Percentiles rank a stretch among this genome's conserved stretches.
These are phyloP conservation scores for Dyspetes luteomarginatus DNA, from an alignment of 2,888 invertebrate genomes.

Conservation along the genomic window DNA sequence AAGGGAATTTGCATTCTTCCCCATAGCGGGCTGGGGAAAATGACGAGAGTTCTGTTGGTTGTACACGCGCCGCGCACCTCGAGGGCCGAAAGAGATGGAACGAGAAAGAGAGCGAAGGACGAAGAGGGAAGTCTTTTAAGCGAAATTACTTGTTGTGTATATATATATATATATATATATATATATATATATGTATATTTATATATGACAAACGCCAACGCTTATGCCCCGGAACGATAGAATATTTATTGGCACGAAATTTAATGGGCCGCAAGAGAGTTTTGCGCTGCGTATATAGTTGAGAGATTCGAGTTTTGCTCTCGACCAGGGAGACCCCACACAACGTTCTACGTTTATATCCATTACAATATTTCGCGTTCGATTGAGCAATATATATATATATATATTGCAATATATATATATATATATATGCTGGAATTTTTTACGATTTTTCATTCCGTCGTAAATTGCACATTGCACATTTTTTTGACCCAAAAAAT, in stretches of 20 bases:
- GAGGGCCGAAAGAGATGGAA: slow-evolving; percentile 34
- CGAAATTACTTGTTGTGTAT: slow-evolving; percentile 78
- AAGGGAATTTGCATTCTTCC: slow-evolving; percentile 58
- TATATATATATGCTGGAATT: background rate
- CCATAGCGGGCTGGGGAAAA: slow-evolving; percentile 11
- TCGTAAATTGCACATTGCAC: too few species aligned
- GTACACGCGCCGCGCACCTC: slow-evolving; percentile 14
- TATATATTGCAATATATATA: too few species aligned
- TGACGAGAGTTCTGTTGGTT: slow-evolving; percentile 12
- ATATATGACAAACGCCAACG: slow-evolving; percentile 77
- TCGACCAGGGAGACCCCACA: slow-evolving; percentile 9
- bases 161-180: slow-evolving; percentile 4
- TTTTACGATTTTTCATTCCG: too few species aligned
- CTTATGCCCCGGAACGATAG: slow-evolving; percentile 79
- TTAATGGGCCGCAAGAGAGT: slow-evolving; percentile 73
- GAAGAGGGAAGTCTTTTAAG: slow-evolving; percentile 79
- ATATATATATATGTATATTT: background rate
- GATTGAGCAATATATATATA: slow-evolving; percentile 44
- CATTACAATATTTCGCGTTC: slow-evolving; percentile 38
- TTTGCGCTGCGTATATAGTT: slow-evolving; percentile 40
- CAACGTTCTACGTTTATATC: slow-evolving; percentile 34
- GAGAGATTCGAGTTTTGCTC: slow-evolving; percentile 45
- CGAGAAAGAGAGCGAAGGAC: slow-evolving; percentile 58
- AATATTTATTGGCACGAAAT: slow-evolving; percentile 80
- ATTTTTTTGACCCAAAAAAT: too few species aligned